Base-by-base conservation (phyloP, 2,797 vertebrate species). In the Crypturellus tataupa region DNA sequence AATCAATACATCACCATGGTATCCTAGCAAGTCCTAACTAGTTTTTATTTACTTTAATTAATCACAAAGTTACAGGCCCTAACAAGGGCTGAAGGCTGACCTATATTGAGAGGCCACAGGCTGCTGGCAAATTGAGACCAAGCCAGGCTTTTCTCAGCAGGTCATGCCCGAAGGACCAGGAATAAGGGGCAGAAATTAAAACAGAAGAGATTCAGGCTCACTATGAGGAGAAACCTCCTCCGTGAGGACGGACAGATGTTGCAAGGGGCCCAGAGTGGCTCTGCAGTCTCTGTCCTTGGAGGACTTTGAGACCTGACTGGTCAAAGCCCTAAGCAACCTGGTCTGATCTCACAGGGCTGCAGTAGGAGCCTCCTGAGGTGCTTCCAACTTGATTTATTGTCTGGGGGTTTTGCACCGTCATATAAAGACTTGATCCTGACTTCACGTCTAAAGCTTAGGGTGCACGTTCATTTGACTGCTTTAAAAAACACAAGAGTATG, bases 11-110 rank as follows among this genome's bases (percentile, higher is more conserved):
- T 68, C 91, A 47, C 81, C 89, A 12, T 2, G 20, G 23, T 82
- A 80, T 15, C 27, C 68, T 78, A 77, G 69, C 71, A 82, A 93
- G 53, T 39, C 89, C 47, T 64, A 80, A 82, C 33, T 65, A 1
- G 49, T 82, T 94, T 93, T 84, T 94, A 84, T 93, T 93, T 85
- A 75, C 40, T 88, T 80, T 53, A 90, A 95, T 93, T 94, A 94
- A 90, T 60, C 75, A 89, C 79, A 25, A 89, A 94, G 87, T 87
- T 82, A 77, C 75, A 44, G 59, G 58, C 94, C 79, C 92, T 89
- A 93, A 89, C 21, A 85, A 56, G 67, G 63, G 40, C 56, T 77
- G 58, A 85, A 94, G 60, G 79, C 56, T 93, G 94, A 93, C 87
- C 95, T 92, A 86, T 53, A 93, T 80, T 87, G 87, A 80, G 19